phyloP scores from a whole-genome alignment of 2,888 invertebrate genomes.

The Carterocephalus palaemon region DNA sequence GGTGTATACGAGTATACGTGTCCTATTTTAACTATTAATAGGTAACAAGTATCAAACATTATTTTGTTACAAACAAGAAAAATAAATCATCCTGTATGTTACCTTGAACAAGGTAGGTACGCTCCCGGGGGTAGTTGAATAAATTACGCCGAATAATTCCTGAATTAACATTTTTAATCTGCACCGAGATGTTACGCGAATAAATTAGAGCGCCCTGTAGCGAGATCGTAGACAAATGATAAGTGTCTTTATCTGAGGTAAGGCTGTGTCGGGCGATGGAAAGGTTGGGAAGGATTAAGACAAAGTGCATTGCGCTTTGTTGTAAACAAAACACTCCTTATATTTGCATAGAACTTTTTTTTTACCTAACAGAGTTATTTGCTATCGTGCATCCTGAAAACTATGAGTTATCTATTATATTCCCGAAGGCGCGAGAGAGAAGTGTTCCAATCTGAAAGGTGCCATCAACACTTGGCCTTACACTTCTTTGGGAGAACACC shows the following conservation, averaged over 20 bases:
- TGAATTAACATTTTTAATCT: slow-evolving; percentile 78
- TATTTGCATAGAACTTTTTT: too few relatives aligned
- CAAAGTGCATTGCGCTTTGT: too few relatives aligned
- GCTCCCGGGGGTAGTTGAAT: slow-evolving; percentile 55
- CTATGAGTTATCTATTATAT: too few relatives aligned
- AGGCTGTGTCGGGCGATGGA: slow-evolving; percentile 18
- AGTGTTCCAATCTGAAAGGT: too few relatives aligned
- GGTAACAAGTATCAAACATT: background rate
- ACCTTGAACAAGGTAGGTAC: slow-evolving; percentile 60
- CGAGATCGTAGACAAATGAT: slow-evolving; percentile 47
- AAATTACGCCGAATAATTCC: slow-evolving; percentile 74
- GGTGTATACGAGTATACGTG: background rate
- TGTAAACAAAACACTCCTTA: too few relatives aligned
- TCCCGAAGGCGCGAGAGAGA: too few relatives aligned
- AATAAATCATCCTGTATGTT: slow-evolving; percentile 42
- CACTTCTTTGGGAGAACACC: too few relatives aligned
- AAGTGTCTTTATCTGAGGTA: slow-evolving; percentile 24
- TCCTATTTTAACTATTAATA: slow-evolving; percentile 1
- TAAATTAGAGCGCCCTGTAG: slow-evolving; percentile 52
- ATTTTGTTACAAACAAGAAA: background rate
- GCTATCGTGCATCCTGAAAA: too few relatives aligned
- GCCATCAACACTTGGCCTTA: too few relatives aligned
- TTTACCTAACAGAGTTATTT: too few relatives aligned
- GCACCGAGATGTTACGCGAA: slow-evolving; percentile 65
- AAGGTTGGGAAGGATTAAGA: slow-evolving; percentile 14